These are phyloP conservation scores for Alosa sapidissima DNA, from an alignment of 2,797 vertebrate species.

Conservation along the genomic window DNA sequence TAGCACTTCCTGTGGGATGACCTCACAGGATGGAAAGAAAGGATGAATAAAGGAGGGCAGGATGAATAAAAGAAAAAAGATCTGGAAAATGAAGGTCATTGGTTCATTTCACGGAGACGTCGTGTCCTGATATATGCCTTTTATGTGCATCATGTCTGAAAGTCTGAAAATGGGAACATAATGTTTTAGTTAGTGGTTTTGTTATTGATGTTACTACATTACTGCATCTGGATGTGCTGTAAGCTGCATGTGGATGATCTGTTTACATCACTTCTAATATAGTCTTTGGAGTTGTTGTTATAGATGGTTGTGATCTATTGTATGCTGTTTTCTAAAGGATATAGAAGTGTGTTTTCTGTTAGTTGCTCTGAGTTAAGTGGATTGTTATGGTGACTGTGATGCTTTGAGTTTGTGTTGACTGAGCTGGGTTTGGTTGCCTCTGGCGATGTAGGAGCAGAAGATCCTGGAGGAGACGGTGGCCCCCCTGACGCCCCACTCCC, in stretches of 20 bases:
- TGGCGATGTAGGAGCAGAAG: slow-evolving; percentile 81
- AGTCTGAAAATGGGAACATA: background rate
- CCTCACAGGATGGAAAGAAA: background rate
- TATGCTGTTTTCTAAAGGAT: background rate
- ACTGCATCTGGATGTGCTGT: background rate
- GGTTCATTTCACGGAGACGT: background rate
- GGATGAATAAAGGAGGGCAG: background rate
- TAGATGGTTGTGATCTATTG: background rate
- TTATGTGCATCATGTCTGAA: background rate
- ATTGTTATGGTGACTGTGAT: background rate
- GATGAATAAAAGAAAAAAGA: background rate
- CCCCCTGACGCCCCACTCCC: slow-evolving; percentile 80
- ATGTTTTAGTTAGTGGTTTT: background rate
- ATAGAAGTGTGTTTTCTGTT: background rate
- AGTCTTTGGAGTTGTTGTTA: background rate
- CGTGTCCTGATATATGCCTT: background rate
- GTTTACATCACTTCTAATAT: background rate
- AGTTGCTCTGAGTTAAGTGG: background rate
- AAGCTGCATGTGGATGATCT: background rate
- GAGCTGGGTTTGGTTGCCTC: slow-evolving; percentile 17
- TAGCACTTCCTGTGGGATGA: background rate
- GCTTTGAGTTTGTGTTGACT: background rate
- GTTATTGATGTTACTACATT: too few species aligned
- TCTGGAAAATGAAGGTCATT: background rate
- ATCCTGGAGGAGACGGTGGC: slow-evolving; percentile 93